Evolutionary conservation across 2,888 invertebrate genomes (phyloP).

Genomic region (Pyrrhosoma nymphula): DNA sequence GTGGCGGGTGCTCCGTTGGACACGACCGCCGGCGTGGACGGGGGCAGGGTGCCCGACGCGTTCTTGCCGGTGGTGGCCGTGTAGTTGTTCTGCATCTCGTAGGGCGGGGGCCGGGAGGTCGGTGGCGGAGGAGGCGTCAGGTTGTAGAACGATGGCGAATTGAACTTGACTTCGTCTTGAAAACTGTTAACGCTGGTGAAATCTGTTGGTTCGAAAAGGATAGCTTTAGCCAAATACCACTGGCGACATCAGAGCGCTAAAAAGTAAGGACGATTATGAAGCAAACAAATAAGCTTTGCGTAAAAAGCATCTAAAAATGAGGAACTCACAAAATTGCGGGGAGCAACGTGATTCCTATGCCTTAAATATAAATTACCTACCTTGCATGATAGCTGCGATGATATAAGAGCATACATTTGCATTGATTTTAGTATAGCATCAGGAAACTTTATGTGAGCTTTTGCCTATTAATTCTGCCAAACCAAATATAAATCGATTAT

Average conservation of each 20-base stretch:
- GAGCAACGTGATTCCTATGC: too few species aligned
- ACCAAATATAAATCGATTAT: too few species aligned
- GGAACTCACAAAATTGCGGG: too few species aligned
- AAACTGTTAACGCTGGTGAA: conserved; percentile 81
- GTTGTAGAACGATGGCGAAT: conserved; percentile 80
- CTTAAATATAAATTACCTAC: too few species aligned
- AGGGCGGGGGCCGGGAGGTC: conserved; percentile 78
- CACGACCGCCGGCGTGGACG: conserved; percentile 75
- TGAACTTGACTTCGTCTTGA: conserved; percentile 80
- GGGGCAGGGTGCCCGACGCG: conserved; percentile 74
- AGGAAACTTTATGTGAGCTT: too few species aligned
- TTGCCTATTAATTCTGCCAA: too few species aligned
- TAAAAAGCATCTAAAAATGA: not conserved
- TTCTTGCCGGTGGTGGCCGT: conserved; percentile 52
- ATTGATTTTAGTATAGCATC: too few species aligned
- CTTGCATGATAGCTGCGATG: too few species aligned
- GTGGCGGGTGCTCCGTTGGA: conserved; percentile 74
- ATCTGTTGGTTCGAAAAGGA: conserved; percentile 76
- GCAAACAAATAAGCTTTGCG: not conserved
- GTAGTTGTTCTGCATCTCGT: conserved; percentile 76
- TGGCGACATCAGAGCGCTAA: not conserved
- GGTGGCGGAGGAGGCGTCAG: conserved; percentile 79
- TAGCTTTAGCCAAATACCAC: not conserved
- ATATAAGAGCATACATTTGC: too few species aligned
- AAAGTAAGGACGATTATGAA: not conserved